A percentile compares a stretch with the other conserved stretches of the same genome.
phyloP scores from a whole-genome alignment of 92 coral and sea anemone genomes.

The Porites cylindrica region DNA sequence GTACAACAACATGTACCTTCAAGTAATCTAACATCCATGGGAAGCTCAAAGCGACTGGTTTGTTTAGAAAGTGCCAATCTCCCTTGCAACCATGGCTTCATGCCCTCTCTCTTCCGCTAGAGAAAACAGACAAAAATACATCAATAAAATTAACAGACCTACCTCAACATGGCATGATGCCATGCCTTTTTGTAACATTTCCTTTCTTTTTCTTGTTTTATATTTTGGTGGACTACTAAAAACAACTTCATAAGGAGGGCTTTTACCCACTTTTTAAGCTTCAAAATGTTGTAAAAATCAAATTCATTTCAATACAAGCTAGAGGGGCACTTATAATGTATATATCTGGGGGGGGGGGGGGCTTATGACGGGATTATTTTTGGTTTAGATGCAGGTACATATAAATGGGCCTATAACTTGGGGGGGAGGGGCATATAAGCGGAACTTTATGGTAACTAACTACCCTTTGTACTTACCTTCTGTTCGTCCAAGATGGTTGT shows the following conservation, averaged over 20 bases:
- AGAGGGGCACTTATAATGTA: no score
- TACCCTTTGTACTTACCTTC: constrained; percentile 55
- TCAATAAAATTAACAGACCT: not conserved
- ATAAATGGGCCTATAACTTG: not conserved
- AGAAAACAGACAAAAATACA: not conserved
- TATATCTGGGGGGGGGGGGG: no score
- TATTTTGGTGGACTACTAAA: no score
- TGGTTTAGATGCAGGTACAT: not conserved
- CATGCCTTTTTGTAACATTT: no score
- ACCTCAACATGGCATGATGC: not conserved
- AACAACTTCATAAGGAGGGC: no score
- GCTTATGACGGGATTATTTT: no score
- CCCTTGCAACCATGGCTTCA: constrained; percentile 98
- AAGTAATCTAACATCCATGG: constrained; percentile 92
- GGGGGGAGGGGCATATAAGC: no score
- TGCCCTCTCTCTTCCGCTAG: constrained; percentile 91
- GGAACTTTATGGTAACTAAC: no score
- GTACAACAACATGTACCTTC: constrained; percentile 71
- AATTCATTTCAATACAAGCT: no score
- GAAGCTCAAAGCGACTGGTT: constrained; percentile 97
- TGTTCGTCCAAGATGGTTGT: constrained; percentile 83
- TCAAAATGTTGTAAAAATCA: no score
- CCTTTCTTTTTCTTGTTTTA: no score
- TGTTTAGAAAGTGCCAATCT: constrained; percentile 95
- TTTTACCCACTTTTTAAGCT: no score